A percentile compares a stretch with the other conserved stretches of the same genome.
These are phyloP conservation scores for Melanargia galathea DNA, from an alignment of 2,888 invertebrate species.

Conservation along the genomic window DNA sequence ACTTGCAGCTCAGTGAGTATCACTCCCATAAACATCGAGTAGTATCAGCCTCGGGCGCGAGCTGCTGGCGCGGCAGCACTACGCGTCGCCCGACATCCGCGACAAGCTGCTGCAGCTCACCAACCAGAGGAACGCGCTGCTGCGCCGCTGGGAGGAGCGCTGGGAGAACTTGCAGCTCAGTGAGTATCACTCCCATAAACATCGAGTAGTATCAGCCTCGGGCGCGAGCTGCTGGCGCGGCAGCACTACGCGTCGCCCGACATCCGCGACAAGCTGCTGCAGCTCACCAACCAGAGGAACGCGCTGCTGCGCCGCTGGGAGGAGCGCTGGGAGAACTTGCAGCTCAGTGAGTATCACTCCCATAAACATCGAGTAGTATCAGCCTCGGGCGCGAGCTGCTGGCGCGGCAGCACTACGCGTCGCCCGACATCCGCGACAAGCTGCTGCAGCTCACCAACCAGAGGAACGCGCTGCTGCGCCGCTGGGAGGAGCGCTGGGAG, in stretches of 20 bases:
- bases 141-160: slow-evolving; percentile 99
- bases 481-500: slow-evolving; percentile 99
- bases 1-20: slow-evolving; percentile 95
- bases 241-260: slow-evolving; percentile 97
- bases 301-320: slow-evolving; percentile 98
- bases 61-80: slow-evolving; percentile 95
- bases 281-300: slow-evolving; percentile 95
- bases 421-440: slow-evolving; percentile 96
- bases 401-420: slow-evolving; percentile 96
- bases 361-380: no score
- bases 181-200: no score
- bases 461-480: slow-evolving; percentile 94
- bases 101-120: slow-evolving; percentile 96
- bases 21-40: no score
- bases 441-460: slow-evolving; percentile 95
- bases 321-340: slow-evolving; percentile 99
- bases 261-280: slow-evolving; percentile 97
- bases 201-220: slow-evolving; percentile 97
- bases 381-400: slow-evolving; percentile 97
- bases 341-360: slow-evolving; percentile 93
- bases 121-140: slow-evolving; percentile 95
- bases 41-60: slow-evolving; percentile 98
- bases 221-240: slow-evolving; percentile 94
- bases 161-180: slow-evolving; percentile 99
- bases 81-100: slow-evolving; percentile 96